Conservation (phyloP, 2,113 vertebrate genomes). For the Psettodes erumei region DNA sequence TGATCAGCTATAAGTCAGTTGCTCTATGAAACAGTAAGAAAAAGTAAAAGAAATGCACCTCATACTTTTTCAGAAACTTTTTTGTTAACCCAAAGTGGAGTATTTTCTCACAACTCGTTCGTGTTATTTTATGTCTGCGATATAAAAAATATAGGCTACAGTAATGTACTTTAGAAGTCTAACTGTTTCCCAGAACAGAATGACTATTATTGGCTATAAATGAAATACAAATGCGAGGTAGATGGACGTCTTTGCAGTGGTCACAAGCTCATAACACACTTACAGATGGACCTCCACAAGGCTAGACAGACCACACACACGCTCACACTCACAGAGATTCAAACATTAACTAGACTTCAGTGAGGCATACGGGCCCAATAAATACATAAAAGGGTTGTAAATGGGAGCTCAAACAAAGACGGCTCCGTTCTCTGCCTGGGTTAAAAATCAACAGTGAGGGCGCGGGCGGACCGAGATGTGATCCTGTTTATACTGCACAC, state of each 20-base stretch:
- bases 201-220: not conserved
- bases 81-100: too few relatives aligned
- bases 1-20: too few relatives aligned
- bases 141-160: not conserved
- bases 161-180: constrained; percentile 8
- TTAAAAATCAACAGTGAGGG: constrained; percentile 26
- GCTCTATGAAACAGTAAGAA: too few relatives aligned
- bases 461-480: constrained; percentile 13
- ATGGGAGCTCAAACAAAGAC: constrained; percentile 35
- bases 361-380: constrained; percentile 49
- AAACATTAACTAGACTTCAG: constrained; percentile 63
- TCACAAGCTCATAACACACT: constrained; percentile 20
- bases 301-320: constrained; percentile 41
- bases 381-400: constrained; percentile 48
- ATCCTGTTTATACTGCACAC: constrained; percentile 22
- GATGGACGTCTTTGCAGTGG: not conserved
- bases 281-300: constrained; percentile 46
- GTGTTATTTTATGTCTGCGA: not conserved
- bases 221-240: not conserved
- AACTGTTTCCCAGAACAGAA: not conserved
- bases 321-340: not conserved
- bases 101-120: not conserved
- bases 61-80: too few relatives aligned
- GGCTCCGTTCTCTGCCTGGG: not conserved
- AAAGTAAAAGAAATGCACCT: too few relatives aligned